These are phyloP conservation scores for Drosophila nr. medialis DNA, from an alignment of 2,888 invertebrate species.

Conservation along the genomic window DNA sequence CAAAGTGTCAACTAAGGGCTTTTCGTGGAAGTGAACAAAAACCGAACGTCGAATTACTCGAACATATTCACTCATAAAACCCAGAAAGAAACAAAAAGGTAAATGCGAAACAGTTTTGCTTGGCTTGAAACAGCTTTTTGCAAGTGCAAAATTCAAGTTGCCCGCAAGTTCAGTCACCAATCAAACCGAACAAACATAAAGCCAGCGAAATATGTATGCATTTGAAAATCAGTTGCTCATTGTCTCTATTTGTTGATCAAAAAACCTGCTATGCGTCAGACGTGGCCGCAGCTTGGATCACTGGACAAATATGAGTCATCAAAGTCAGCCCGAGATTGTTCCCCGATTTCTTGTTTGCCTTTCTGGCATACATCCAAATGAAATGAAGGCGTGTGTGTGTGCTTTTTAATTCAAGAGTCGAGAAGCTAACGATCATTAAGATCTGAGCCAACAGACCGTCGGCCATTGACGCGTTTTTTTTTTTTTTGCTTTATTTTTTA, in stretches of 20 bases:
- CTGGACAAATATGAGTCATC: conserved; percentile 49
- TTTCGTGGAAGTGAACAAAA: conserved; percentile 42
- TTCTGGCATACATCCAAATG: conserved; percentile 19
- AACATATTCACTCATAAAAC: conserved; percentile 18
- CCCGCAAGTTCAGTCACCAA: conserved; percentile 39
- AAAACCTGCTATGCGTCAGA: conserved; percentile 61
- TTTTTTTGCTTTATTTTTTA: background rate
- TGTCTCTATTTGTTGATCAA: conserved; percentile 27
- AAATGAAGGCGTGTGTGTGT: conserved; percentile 29
- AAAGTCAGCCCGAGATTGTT: conserved; percentile 31
- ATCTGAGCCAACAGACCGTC: conserved; percentile 14
- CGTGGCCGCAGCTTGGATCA: conserved; percentile 1
- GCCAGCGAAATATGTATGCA: conserved; percentile 20
- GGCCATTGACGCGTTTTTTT: conserved; percentile 27
- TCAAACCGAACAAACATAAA: background rate
- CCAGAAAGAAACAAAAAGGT: conserved; percentile 22
- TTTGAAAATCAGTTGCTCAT: conserved; percentile 38
- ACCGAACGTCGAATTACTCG: conserved; percentile 13
- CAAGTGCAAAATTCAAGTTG: conserved; percentile 33
- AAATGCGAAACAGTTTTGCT: conserved; percentile 37
- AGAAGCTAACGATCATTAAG: conserved; percentile 38
- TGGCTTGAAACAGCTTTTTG: conserved; percentile 50
- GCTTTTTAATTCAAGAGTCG: conserved; percentile 27
- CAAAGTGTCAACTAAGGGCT: conserved; percentile 66
- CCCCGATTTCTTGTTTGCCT: conserved; percentile 37